A percentile compares a stretch with the other conserved stretches of the same genome.
Conservation (phyloP, 2,797 vertebrate genomes). For the Remorina albescens region DNA sequence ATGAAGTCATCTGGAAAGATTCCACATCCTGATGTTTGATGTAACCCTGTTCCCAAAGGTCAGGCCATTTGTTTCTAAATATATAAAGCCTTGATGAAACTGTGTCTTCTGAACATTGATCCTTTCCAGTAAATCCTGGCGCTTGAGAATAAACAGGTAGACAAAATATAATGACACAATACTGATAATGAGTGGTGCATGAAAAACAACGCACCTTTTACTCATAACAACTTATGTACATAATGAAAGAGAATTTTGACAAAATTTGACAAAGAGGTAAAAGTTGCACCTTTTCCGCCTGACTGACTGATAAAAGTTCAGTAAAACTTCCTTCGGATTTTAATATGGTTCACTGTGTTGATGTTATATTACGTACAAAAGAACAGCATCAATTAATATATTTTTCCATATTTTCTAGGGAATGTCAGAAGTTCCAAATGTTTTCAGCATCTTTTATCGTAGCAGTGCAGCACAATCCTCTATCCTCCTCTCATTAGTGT, state of each 20-base stretch:
- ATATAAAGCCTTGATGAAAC: slow-evolving; percentile 37
- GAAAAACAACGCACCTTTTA: slow-evolving; percentile 5
- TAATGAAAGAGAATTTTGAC: background rate
- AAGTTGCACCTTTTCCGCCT: background rate
- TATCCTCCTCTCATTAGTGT: slow-evolving; percentile 15
- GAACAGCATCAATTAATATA: background rate
- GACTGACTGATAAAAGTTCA: background rate
- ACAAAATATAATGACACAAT: slow-evolving; percentile 3
- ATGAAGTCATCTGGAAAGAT: slow-evolving; percentile 51
- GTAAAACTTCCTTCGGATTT: background rate
- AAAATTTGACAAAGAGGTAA: background rate
- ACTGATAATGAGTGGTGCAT: slow-evolving; percentile 7
- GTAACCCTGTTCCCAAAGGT: slow-evolving; percentile 25
- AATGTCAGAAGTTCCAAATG: background rate
- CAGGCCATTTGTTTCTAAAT: slow-evolving; percentile 35
- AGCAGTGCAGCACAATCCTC: background rate
- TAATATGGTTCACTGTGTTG: too few species aligned
- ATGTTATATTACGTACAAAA: too few species aligned
- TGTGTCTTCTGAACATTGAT: background rate
- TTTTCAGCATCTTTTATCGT: slow-evolving; percentile 1
- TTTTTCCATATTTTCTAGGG: background rate
- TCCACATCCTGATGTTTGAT: slow-evolving; percentile 46
- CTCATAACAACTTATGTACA: background rate
- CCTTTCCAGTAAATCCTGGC: slow-evolving; percentile 26
- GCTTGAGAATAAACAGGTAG: slow-evolving; percentile 6